Base-by-base conservation (phyloP, 2,888 invertebrate species). In the Meliscaeva auricollis region DNA sequence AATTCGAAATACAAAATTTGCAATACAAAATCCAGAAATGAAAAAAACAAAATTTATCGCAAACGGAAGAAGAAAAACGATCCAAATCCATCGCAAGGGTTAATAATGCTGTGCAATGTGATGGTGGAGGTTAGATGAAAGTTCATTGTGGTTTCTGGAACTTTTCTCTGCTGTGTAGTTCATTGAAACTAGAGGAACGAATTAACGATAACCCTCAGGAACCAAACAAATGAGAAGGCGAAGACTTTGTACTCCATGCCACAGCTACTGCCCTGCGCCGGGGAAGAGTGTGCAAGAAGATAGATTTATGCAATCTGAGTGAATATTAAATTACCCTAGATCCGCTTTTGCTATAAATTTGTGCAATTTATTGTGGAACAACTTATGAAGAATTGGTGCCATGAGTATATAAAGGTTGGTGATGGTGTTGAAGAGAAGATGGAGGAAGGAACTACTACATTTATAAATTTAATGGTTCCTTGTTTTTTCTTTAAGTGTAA, bases 361-460 rank as follows among this genome's bases (percentile, higher is more conserved):
- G 70, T 66, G 64, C 80, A 84, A 84, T 84, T 84, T 84, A 80
- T 84, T 70, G 66, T 80, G 35, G 20, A 74, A 62, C 60, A 77
- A 68, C 52, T 78, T 78, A 82, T 73, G 73, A 82, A 17, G 78
- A 48, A 82, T 78, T 54, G 38, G 62, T 54, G 60, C 60, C 70
- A 64, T 9, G 44, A 17, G 56, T 64, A 15, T 44, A 46, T 26
- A 60, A 26, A 26, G 2, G 4, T 26, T 26, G 4, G 26, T 26
- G 9, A n/a, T 32, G 15, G 15, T 54, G 15, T 8, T n/a, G n/a
- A 32, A 0, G 52, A 52, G n/a, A n/a, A 15, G 26, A n/a, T n/a
- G 52, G 30, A 52, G n/a, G n/a, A n/a, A n/a, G n/a, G n/a, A n/a
- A n/a, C n/a, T n/a, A 8, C 15, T 22, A 9, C 26, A 52, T 52